A percentile compares a stretch with the other conserved stretches of the same genome.
Conservation (phyloP, 2,888 invertebrate genomes). For the Micoletzkya japonica region DNA sequence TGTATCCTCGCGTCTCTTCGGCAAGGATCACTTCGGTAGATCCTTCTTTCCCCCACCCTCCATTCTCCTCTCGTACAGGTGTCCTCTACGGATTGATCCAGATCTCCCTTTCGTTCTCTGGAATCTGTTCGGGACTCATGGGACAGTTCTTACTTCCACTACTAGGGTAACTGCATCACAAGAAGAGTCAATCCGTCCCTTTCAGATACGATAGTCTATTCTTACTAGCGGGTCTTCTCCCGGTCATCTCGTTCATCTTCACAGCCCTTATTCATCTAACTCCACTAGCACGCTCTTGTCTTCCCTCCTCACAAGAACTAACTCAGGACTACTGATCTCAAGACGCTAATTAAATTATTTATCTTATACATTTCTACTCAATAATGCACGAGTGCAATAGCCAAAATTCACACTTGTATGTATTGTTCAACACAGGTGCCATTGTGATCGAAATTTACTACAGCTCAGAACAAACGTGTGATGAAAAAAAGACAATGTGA, state of each 20-base stretch:
- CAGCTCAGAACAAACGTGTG: too few species aligned
- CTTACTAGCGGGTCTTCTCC: slow-evolving; percentile 39
- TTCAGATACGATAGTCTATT: slow-evolving; percentile 54
- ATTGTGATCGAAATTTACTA: too few species aligned
- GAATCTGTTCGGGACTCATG: slow-evolving; percentile 53
- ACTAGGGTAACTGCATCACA: slow-evolving; percentile 11
- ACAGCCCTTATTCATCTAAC: slow-evolving; percentile 48
- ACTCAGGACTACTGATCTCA: neutral
- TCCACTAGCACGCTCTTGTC: neutral
- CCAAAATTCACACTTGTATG: too few species aligned
- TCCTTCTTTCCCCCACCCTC: neutral
- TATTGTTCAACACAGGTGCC: too few species aligned
- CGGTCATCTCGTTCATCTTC: slow-evolving; percentile 41
- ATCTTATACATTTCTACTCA: neutral
- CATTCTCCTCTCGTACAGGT: slow-evolving; percentile 14
- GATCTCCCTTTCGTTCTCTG: slow-evolving; percentile 50
- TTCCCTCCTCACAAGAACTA: neutral
- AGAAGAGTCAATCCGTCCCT: neutral
- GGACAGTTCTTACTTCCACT: slow-evolving; percentile 38
- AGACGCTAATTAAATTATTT: neutral
- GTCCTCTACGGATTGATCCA: slow-evolving; percentile 57
- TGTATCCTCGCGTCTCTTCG: slow-evolving; percentile 55
- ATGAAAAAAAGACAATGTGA: too few species aligned
- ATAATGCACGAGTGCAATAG: neutral
- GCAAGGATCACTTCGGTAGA: slow-evolving; percentile 50